A percentile compares a stretch with the other conserved stretches of the same genome.
These are phyloP conservation scores for Platypus cylindrus DNA, from an alignment of 2,888 invertebrate species.

Conservation along the genomic window DNA sequence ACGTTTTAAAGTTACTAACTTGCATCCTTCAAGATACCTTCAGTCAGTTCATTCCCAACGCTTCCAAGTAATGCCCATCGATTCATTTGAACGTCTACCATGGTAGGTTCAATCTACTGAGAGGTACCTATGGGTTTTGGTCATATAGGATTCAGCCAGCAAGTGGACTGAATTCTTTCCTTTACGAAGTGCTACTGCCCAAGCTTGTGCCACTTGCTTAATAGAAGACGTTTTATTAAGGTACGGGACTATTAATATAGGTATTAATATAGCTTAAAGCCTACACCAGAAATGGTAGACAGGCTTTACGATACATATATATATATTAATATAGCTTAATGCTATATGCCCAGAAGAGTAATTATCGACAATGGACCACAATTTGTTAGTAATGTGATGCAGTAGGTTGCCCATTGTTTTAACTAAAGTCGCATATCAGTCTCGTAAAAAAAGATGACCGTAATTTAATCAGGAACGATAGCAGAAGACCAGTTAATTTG, in stretches of 20 bases:
- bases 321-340: background rate
- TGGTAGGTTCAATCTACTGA: constrained; percentile 5
- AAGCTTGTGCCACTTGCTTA: constrained; percentile 17
- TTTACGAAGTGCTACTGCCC: constrained; percentile 9
- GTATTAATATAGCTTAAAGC: too few relatives aligned
- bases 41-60: constrained; percentile 18
- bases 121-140: constrained; percentile 17
- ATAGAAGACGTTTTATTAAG: constrained; percentile 22
- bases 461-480: background rate
- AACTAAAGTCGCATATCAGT: too few relatives aligned
- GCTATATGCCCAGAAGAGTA: constrained; percentile 22
- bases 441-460: too few relatives aligned
- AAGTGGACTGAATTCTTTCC: constrained; percentile 19
- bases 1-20: constrained; percentile 19
- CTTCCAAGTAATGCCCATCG: constrained; percentile 21
- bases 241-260: too few relatives aligned
- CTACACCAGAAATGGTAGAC: too few relatives aligned
- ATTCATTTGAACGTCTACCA: constrained; percentile 23
- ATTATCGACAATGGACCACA: constrained; percentile 28
- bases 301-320: too few relatives aligned
- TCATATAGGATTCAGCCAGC: constrained; percentile 21
- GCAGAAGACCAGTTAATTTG: background rate
- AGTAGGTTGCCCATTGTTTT: constrained; percentile 20
- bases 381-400: constrained; percentile 26
- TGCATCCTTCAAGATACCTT: constrained; percentile 22